A percentile compares a stretch with the other conserved stretches of the same genome.
phyloP scores from a whole-genome alignment of 2,888 invertebrate species.

The Orthosia incerta region DNA sequence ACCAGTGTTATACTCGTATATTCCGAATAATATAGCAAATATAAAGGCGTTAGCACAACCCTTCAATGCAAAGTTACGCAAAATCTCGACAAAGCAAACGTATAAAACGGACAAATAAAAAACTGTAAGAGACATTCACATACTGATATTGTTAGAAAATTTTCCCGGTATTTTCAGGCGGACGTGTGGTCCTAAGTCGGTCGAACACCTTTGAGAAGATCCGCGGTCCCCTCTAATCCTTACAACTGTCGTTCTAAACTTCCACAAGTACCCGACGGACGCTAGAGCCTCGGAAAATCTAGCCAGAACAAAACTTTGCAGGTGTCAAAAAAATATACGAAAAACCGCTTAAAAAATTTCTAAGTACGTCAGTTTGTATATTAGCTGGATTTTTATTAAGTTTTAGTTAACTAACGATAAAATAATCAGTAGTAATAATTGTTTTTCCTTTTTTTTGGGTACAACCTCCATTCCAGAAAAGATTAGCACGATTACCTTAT shows the following conservation, averaged over 20 bases:
- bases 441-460: not conserved
- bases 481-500: not conserved
- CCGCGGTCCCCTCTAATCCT: slow-evolving; percentile 44
- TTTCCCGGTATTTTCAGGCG: slow-evolving; percentile 19
- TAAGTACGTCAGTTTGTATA: not conserved
- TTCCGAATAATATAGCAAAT: not conserved
- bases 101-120: not conserved
- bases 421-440: not conserved
- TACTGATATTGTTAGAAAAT: slow-evolving; percentile 8
- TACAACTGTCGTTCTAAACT: slow-evolving; percentile 53
- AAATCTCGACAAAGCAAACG: not conserved
- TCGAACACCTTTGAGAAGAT: slow-evolving; percentile 35
- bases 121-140: not conserved
- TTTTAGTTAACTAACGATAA: not conserved
- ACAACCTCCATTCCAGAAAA: not conserved
- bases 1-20: not conserved
- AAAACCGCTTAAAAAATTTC: slow-evolving; percentile 5
- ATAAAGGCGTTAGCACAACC: not conserved
- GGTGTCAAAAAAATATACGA: slow-evolving; percentile 35
- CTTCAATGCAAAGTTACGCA: not conserved
- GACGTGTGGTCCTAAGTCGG: slow-evolving; percentile 24
- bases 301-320: slow-evolving; percentile 41
- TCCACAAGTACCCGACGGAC: slow-evolving; percentile 26
- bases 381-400: not conserved
- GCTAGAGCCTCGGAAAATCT: slow-evolving; percentile 28